Conservation (phyloP, 2,888 invertebrate genomes). For the Polymixis flavicincta region DNA sequence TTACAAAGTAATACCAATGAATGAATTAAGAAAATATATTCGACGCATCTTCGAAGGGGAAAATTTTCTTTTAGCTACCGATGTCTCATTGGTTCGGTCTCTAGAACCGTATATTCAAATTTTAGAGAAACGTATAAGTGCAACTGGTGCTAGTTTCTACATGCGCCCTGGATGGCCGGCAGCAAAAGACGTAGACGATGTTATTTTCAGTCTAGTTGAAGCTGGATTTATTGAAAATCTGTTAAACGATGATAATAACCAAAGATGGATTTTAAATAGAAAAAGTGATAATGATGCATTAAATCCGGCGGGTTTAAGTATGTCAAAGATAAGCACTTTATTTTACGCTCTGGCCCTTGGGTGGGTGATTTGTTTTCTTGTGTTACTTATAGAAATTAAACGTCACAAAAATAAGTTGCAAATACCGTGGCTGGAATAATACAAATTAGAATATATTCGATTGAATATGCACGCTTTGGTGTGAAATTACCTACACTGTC, state of each 20-base stretch:
- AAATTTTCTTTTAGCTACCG: constrained; percentile 72
- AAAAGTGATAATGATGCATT: constrained; percentile 27
- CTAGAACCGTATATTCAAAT: constrained; percentile 69
- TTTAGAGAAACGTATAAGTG: constrained; percentile 68
- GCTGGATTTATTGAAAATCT: constrained; percentile 70
- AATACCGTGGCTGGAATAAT: neutral
- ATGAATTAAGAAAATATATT: constrained; percentile 62
- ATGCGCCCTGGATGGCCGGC: constrained; percentile 81
- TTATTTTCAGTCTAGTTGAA: constrained; percentile 70
- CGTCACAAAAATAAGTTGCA: constrained; percentile 40
- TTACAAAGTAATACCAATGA: constrained; percentile 61
- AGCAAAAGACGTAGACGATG: constrained; percentile 63
- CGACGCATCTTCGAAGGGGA: constrained; percentile 71
- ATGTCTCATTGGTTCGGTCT: constrained; percentile 61
- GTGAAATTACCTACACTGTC: constrained; percentile 3
- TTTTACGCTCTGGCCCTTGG: constrained; percentile 73
- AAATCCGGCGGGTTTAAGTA: constrained; percentile 62
- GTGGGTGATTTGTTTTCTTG: constrained; percentile 68
- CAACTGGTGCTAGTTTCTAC: constrained; percentile 67
- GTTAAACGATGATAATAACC: constrained; percentile 45
- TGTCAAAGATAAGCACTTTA: constrained; percentile 71
- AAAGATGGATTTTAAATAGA: constrained; percentile 33
- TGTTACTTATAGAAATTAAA: constrained; percentile 73
- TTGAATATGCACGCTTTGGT: constrained; percentile 6
- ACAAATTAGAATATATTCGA: neutral